Percentiles rank a stretch among this genome's conserved stretches.
Conservation (phyloP, 2,113 vertebrate genomes). For the Egretta garzetta region DNA sequence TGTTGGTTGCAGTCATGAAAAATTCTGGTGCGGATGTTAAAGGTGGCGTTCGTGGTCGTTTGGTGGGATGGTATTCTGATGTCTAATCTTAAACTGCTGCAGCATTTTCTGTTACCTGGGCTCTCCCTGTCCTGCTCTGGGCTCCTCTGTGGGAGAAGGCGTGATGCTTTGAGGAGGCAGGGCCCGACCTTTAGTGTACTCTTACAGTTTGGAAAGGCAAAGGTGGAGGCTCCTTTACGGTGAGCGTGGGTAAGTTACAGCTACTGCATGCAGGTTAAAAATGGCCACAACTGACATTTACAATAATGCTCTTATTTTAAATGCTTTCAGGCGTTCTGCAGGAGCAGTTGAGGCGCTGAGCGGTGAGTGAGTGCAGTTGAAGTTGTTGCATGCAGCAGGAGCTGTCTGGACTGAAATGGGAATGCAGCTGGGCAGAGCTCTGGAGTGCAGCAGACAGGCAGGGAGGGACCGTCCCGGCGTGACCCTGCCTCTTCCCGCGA, state of each 20-base stretch:
- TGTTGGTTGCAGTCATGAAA: background rate
- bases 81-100: background rate
- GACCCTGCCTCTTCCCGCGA: background rate
- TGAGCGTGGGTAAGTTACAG: background rate
- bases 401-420: background rate
- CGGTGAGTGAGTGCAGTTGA: background rate
- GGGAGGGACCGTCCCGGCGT: rapidly evolving
- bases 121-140: background rate
- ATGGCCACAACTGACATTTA: background rate
- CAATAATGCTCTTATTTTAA: background rate
- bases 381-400: background rate
- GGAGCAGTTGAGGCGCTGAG: rapidly evolving
- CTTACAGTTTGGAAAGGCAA: background rate
- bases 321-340: background rate
- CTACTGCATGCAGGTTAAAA: background rate
- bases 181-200: background rate
- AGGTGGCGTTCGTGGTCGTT: too few species aligned
- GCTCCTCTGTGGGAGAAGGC: background rate
- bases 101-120: rapidly evolving
- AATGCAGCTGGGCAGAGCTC: background rate
- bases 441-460: background rate
- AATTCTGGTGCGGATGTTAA: background rate
- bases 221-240: background rate
- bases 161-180: background rate
- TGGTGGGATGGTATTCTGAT: background rate